These are phyloP conservation scores for Mastomys natalensis DNA, from an alignment of 2,113 vertebrate species.

Conservation along the genomic window DNA sequence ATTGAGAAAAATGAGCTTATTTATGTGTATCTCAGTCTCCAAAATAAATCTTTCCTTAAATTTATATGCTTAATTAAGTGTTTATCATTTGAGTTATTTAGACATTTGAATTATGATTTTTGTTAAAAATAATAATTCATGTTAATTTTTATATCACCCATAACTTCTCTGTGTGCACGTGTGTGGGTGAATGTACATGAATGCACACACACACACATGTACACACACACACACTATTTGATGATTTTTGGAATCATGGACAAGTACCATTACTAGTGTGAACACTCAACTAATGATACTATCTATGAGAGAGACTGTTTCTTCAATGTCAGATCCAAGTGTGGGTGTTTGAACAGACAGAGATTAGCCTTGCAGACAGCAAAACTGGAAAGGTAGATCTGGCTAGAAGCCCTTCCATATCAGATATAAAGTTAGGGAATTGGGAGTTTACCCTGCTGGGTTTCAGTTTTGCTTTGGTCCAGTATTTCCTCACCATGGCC, in stretches of 20 bases:
- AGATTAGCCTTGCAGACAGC: neutral
- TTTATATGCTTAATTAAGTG: neutral
- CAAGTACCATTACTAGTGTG: neutral
- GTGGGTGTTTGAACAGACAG: neutral
- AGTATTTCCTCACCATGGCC: neutral
- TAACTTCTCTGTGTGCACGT: neutral
- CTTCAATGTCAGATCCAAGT: neutral
- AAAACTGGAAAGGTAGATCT: neutral
- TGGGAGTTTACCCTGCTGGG: neutral
- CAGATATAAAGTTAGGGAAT: neutral
- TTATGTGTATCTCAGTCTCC: neutral
- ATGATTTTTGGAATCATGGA: neutral
- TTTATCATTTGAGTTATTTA: constrained; percentile 33
- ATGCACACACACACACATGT: neutral
- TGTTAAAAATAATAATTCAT: constrained; percentile 26
- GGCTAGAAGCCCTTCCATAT: neutral
- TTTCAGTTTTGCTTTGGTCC: neutral
- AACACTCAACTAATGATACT: neutral
- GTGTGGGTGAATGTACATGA: too few species aligned
- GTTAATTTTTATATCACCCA: constrained; percentile 20
- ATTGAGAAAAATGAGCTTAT: neutral
- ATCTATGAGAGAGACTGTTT: constrained; percentile 2
- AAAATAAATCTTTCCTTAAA: neutral
- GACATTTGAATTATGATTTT: constrained; percentile 4
- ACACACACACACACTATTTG: neutral